Evolutionary conservation across 2,113 vertebrate species (phyloP).

Genomic region (Natator depressus): DNA sequence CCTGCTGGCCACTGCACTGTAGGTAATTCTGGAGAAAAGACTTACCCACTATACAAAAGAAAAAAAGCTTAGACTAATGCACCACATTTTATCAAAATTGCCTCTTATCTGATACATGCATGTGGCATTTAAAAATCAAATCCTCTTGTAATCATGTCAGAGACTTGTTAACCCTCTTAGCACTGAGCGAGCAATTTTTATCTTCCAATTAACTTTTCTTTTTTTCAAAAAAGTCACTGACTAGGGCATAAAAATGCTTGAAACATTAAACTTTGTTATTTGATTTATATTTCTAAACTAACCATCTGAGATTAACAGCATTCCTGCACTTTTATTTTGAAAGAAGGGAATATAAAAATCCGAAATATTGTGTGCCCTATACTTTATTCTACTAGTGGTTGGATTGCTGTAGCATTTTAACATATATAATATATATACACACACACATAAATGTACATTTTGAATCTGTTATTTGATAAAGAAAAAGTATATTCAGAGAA

Average conservation of each 20-base stretch:
- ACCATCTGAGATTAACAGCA: constrained; percentile 65
- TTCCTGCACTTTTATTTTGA: constrained; percentile 75
- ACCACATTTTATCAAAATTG: constrained; percentile 72
- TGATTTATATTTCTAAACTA: constrained; percentile 76
- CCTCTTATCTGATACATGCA: constrained; percentile 77
- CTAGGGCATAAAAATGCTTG: constrained; percentile 51
- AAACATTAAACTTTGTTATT: constrained; percentile 73
- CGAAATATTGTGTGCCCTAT: constrained; percentile 59
- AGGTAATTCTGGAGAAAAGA: constrained; percentile 71
- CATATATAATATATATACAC: constrained; percentile 44
- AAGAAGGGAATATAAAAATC: constrained; percentile 63
- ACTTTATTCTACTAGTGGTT: constrained; percentile 68
- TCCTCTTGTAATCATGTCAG: constrained; percentile 62
- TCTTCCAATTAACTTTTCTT: constrained; percentile 37
- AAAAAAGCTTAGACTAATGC: constrained; percentile 52
- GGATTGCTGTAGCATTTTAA: constrained; percentile 76
- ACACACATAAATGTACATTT: constrained; percentile 75
- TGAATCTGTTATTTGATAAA: constrained; percentile 73
- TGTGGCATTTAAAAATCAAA: constrained; percentile 76
- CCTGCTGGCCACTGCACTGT: constrained; percentile 79
- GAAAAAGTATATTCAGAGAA: constrained; percentile 42
- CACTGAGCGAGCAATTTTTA: constrained; percentile 79
- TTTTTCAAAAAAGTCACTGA: constrained; percentile 57
- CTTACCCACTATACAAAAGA: constrained; percentile 30
- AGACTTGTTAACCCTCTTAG: constrained; percentile 71